Base-by-base conservation (phyloP, 2,888 invertebrate genomes). In the Dryocosmus kuriphilus region DNA sequence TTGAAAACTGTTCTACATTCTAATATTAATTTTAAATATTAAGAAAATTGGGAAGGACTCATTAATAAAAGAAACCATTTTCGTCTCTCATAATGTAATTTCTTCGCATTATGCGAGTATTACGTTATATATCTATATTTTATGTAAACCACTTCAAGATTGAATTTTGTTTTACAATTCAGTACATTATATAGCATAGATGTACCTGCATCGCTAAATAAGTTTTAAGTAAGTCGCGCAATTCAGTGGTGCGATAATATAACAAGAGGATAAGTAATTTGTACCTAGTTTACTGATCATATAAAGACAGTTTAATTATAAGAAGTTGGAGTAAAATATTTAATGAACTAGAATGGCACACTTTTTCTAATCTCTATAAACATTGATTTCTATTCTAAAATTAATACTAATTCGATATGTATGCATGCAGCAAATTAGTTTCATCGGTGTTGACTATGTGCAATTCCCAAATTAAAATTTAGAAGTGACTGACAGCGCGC, bases 271-370 rank as follows among this genome's bases (percentile, higher is more conserved):
- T 62, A 19, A 19, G 62, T 30, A n/a, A 55, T 62, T 62, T 62
- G 30, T 62, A 30, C 32, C 32, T 62, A 62, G 62, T 30, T 62
- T 62, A 62, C 30, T 32, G 32, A 32, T 32, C 62, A 32, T 62
- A 63, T 63, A 63, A 63, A 38, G 35, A 22, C 35, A 35, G 35
- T 63, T 35, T 22, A 63, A 38, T 61, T 19, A 30, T 35, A n/a
- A 22, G 4, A 63, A 38, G 35, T 63, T 22, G 11, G 11, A 38
- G n/a, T 35, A 35, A n/a, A 38, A n/a, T 63, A 38, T 35, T 5
- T 1, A 79, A 63, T 46, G 35, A 57, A 51, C 75, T 73, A 63
- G 55, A 62, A 61, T 24, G 62, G 79, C 75, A 77, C 60, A 67
- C 61, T 71, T 51, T 65, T 51, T 73, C 27, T 73, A 46, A n/a